These are phyloP conservation scores for Leptoclinus maculatus DNA, from an alignment of 2,797 vertebrate species.

Conservation along the genomic window DNA sequence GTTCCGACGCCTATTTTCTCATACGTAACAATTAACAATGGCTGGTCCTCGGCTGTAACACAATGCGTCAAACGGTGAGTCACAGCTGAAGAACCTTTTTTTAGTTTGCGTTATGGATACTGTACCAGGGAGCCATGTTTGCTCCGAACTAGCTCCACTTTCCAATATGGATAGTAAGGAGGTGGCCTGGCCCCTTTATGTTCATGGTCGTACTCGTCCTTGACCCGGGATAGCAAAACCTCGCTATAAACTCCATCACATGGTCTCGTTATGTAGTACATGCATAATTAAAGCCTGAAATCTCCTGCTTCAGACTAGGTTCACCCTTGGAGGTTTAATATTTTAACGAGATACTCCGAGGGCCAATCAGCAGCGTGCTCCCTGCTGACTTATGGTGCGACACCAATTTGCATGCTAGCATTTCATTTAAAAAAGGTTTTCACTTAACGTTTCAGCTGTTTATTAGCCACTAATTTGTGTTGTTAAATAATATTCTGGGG, in stretches of 20 bases:
- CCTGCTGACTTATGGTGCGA: slow-evolving; percentile 23
- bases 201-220: slow-evolving; percentile 45
- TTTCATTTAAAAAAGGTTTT: slow-evolving; percentile 13
- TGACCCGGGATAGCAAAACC: slow-evolving; percentile 61
- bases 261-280: slow-evolving; percentile 54
- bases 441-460: not conserved
- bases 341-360: slow-evolving; percentile 56
- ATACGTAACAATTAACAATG: not conserved
- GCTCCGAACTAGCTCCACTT: slow-evolving; percentile 2
- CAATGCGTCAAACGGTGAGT: slow-evolving; percentile 4
- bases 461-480: not conserved
- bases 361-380: slow-evolving; percentile 46
- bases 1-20: slow-evolving; percentile 20
- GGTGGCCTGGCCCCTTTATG: not conserved
- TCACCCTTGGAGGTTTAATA: slow-evolving; percentile 57
- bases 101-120: not conserved
- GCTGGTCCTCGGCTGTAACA: not conserved
- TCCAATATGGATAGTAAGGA: slow-evolving; percentile 23
- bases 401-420: not conserved
- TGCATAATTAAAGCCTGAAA: slow-evolving; percentile 68
- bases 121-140: not conserved
- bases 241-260: slow-evolving; percentile 58
- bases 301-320: slow-evolving; percentile 38
- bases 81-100: not conserved
- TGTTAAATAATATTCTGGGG: not conserved